These are phyloP conservation scores for Caenorhabditis brenneri DNA, from an alignment of 1,140 invertebrate genomes.

Conservation along the genomic window DNA sequence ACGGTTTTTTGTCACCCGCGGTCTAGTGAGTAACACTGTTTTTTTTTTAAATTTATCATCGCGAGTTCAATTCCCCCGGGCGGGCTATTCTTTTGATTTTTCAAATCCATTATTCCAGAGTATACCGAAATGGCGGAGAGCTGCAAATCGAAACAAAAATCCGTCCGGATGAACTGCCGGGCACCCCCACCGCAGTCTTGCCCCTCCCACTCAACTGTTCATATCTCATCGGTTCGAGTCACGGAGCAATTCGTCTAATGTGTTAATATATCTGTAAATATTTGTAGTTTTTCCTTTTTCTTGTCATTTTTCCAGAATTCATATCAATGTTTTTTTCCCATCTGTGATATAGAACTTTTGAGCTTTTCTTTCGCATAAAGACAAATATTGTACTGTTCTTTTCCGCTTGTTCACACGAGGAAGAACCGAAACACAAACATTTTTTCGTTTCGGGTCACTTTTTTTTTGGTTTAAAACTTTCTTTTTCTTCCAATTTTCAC, in stretches of 20 bases:
- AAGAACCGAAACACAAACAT: conserved; percentile 32
- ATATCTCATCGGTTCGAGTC: conserved; percentile 36
- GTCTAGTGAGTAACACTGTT: too few relatives aligned
- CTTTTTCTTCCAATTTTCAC: too few relatives aligned
- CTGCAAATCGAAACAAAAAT: conserved; percentile 36
- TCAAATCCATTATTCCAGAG: conserved; percentile 5
- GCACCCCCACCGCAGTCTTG: background rate
- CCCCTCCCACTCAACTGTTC: conserved; percentile 45
- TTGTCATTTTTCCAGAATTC: too few relatives aligned
- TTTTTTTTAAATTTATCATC: too few relatives aligned
- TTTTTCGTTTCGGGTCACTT: background rate
- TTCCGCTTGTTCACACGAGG: conserved; percentile 19
- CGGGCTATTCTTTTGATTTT: background rate
- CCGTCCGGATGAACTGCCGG: conserved; percentile 8
- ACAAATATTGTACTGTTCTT: background rate
- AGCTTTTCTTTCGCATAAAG: background rate
- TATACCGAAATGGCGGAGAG: conserved; percentile 7
- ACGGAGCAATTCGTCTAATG: conserved; percentile 42
- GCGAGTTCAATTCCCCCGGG: too few relatives aligned
- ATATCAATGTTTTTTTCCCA: background rate
- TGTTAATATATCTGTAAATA: conserved; percentile 44
- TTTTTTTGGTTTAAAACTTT: too few relatives aligned
- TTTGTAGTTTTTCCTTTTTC: background rate
- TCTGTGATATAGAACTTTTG: background rate
- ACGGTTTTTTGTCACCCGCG: background rate